Conservation (phyloP, 2,113 vertebrate species). For the Channa maculata region DNA sequence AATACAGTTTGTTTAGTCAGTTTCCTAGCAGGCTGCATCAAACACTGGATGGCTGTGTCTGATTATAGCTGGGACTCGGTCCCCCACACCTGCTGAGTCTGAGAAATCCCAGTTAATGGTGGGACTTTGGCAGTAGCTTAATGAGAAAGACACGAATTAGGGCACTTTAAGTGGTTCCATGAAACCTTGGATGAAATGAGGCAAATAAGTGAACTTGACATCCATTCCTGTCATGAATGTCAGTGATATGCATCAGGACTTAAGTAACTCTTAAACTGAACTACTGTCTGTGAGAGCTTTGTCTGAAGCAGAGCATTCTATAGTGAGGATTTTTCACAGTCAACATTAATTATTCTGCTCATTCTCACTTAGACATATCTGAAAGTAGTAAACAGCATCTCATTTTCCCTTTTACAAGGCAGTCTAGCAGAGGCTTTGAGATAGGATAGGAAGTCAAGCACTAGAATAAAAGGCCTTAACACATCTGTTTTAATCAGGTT, state of each 20-base stretch:
- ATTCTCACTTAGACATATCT: slow-evolving; percentile 6
- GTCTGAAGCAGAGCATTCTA: slow-evolving; percentile 34
- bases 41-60: slow-evolving; percentile 83
- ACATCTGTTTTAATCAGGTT: slow-evolving; percentile 52
- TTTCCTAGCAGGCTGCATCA: slow-evolving; percentile 88
- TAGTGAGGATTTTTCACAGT: slow-evolving; percentile 15
- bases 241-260: slow-evolving; percentile 33
- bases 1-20: slow-evolving; percentile 90
- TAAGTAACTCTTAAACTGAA: slow-evolving; percentile 39
- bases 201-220: slow-evolving; percentile 63
- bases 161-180: slow-evolving; percentile 57
- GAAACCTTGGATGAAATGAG: slow-evolving; percentile 72
- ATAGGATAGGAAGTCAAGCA: background rate
- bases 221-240: slow-evolving; percentile 57
- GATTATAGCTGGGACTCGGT: slow-evolving; percentile 82
- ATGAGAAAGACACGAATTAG: slow-evolving; percentile 63
- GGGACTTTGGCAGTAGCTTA: slow-evolving; percentile 66
- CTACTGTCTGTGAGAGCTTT: slow-evolving; percentile 39
- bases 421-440: background rate
- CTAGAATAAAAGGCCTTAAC: slow-evolving; percentile 7
- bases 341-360: background rate
- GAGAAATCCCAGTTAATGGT: slow-evolving; percentile 83
- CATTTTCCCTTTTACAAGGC: background rate
- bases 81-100: slow-evolving; percentile 84
- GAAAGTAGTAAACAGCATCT: background rate